These are phyloP conservation scores for Ceratotherium simum DNA, from an alignment of 2,113 vertebrate species.

Conservation along the genomic window DNA sequence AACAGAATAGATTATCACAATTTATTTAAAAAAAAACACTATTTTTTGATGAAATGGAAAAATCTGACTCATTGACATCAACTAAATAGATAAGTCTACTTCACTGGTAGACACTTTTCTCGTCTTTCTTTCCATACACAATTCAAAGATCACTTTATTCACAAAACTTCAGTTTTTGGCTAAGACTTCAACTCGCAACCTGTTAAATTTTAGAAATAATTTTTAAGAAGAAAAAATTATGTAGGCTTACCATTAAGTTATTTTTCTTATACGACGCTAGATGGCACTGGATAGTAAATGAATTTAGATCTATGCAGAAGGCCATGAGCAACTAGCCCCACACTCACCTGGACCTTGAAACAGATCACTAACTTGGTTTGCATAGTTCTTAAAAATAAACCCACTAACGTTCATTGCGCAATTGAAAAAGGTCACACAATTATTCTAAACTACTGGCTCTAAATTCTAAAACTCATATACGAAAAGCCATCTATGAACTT, in stretches of 20 bases:
- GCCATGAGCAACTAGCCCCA: fast-evolving
- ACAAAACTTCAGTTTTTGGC: not conserved
- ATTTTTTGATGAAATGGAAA: not conserved
- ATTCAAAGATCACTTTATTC: not conserved
- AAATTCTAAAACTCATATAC: not conserved
- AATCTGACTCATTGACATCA: not conserved
- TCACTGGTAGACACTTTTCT: not conserved
- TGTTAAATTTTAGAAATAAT: not conserved
- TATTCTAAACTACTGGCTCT: not conserved
- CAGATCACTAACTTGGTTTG: not conserved
- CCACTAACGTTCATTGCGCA: not conserved
- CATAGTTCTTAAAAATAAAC: not conserved
- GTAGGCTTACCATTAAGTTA: not conserved
- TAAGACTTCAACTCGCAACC: not conserved
- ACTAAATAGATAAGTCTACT: too few species aligned
- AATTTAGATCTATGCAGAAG: fast-evolving
- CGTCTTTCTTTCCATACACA: not conserved
- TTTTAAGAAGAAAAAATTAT: not conserved
- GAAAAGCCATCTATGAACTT: not conserved
- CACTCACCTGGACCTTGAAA: not conserved
- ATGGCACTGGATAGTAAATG: constrained; percentile 19
- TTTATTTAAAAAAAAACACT: not conserved
- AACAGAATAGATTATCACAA: not conserved
- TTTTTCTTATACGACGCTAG: constrained; percentile 21
- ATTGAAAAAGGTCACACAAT: not conserved